A percentile compares a stretch with the other conserved stretches of the same genome.
These are phyloP conservation scores for Takifugu flavidus DNA, from an alignment of 2,113 vertebrate genomes.

Conservation along the genomic window DNA sequence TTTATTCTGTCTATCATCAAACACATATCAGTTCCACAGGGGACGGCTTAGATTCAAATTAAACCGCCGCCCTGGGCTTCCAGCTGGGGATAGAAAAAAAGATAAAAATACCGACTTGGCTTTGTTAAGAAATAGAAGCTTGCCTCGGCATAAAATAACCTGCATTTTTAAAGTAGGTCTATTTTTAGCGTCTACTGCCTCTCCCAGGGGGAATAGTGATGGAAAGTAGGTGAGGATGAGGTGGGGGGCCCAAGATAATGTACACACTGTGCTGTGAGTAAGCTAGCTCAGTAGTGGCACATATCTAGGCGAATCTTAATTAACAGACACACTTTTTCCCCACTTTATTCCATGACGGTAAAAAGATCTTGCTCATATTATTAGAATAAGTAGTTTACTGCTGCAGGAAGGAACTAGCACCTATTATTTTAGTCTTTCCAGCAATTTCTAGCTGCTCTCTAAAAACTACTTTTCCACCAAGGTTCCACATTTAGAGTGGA, in stretches of 20 bases:
- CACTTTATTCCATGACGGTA: constrained; percentile 27
- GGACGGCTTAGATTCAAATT: constrained; percentile 65
- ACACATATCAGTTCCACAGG: constrained; percentile 49
- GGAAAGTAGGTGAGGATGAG: constrained; percentile 62
- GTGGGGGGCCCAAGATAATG: constrained; percentile 19
- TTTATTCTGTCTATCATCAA: constrained; percentile 60
- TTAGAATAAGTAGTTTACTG: constrained; percentile 26
- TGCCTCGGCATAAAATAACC: constrained; percentile 55
- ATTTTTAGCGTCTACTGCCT: constrained; percentile 66
- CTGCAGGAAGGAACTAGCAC: not conserved
- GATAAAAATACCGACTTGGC: constrained; percentile 51
- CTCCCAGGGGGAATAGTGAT: constrained; percentile 45
- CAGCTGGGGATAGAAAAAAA: constrained; percentile 56
- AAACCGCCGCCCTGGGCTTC: constrained; percentile 57
- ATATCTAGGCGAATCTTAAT: constrained; percentile 62
- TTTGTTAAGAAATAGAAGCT: constrained; percentile 68
- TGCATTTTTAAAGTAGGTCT: constrained; percentile 60
- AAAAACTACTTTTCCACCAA: constrained; percentile 4
- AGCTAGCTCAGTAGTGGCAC: constrained; percentile 47
- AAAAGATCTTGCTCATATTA: constrained; percentile 27
- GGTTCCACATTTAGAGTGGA: not conserved
- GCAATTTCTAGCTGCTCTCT: not conserved
- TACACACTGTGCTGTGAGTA: constrained; percentile 29
- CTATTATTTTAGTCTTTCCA: constrained; percentile 12
- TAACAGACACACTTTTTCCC: constrained; percentile 36